Base-by-base conservation (phyloP, 2,888 invertebrate species). In the Pediacus dermestoides region DNA sequence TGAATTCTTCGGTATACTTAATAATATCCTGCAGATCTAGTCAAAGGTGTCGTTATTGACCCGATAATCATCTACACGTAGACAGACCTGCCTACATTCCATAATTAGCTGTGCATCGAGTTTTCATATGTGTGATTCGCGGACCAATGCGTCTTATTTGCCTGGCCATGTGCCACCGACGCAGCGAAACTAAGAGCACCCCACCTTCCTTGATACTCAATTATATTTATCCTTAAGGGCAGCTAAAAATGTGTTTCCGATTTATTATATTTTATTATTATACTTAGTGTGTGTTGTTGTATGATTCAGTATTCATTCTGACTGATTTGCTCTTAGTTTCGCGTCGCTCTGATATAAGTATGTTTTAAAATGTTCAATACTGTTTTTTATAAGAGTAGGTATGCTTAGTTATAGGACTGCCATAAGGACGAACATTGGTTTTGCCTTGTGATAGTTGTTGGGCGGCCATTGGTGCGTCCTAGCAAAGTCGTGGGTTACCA, bases 141-240 rank as follows among this genome's bases (percentile, higher is more conserved):
- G 67, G 67, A 67, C 68, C 68, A 68, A 67, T 63, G 66, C 61
- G 63, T 66, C 63, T 62, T 51, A 59, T n/a, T n/a, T 57, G 58
- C 59, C 53, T 58, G 57, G 53, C 53, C 39, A 28, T 13, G 43
- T 44, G 60, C 58, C 59, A 56, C 55, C 51, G 59, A 55, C 55
- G 53, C 53, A 58, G 50, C 59, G 58, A 61, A 64, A 63, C 63
- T 64, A 65, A 63, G 64, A 64, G 64, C 63, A 52, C 38, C 35
- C 22, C 11, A 9, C 25, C 28, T 28, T 28, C 13, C 10, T 9
- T 23, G n/a, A 9, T 28, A 28, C 3, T 10, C 26, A 26, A 10
- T n/a, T 11, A 8, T 18, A 16, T 18, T 16, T 18, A 7, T 16
- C 10, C 10, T 9, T 9, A 23, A 23, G 23, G 28, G 28, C 28